Evolutionary conservation across 2,797 vertebrate species (phyloP).

Genomic region (Thripadectes ignobilis): DNA sequence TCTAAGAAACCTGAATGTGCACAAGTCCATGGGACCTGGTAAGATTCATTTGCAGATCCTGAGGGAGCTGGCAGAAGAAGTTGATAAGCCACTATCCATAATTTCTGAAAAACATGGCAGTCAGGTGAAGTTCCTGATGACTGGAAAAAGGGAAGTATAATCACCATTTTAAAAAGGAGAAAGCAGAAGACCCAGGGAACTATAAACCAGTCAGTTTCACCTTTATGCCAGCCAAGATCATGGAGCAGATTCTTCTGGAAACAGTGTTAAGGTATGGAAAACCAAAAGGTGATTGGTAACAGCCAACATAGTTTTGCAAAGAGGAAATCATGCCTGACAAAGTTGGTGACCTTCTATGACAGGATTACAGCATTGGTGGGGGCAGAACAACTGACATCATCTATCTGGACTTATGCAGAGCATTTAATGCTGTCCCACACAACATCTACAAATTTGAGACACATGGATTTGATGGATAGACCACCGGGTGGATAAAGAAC

Average conservation of each 20-base stretch:
- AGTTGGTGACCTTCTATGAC: too few relatives aligned
- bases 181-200: neutral
- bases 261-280: neutral
- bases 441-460: neutral
- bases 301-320: neutral
- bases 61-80: neutral
- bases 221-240: too few relatives aligned
- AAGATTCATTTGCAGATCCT: neutral
- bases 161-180: neutral
- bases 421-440: neutral
- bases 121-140: too few relatives aligned
- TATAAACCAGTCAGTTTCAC: neutral
- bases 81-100: neutral
- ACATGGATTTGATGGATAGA: neutral
- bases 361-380: neutral
- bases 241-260: neutral
- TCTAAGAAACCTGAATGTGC: neutral
- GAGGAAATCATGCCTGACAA: neutral
- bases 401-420: neutral
- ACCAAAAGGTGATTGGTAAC: neutral
- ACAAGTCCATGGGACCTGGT: neutral
- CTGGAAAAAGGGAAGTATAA: neutral
- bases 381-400: neutral
- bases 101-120: neutral
- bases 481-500: neutral